Conservation (phyloP, 1,140 invertebrate species). For the Cardiocondyla obscurior region DNA sequence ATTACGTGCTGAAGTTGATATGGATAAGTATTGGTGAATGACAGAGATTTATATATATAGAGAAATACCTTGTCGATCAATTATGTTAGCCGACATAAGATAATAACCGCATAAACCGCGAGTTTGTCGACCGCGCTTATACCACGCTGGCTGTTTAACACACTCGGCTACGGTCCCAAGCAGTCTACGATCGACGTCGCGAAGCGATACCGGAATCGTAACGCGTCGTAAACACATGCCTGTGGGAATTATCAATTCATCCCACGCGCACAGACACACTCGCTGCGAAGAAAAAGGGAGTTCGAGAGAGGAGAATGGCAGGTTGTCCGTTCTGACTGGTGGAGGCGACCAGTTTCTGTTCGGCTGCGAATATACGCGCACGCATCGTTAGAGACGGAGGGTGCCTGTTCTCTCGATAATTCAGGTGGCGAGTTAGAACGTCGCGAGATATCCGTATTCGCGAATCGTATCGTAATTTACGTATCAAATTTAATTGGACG, state of each 20-base stretch:
- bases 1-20: too few species aligned
- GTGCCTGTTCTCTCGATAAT: not conserved
- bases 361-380: constrained; percentile 66
- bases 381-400: not conserved
- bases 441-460: not conserved
- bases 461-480: not conserved
- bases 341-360: constrained; percentile 75
- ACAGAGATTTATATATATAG: not conserved
- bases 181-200: constrained; percentile 56
- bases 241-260: constrained; percentile 57
- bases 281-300: constrained; percentile 34
- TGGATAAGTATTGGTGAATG: not conserved
- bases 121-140: not conserved
- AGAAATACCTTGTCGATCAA: not conserved
- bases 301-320: constrained; percentile 68
- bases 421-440: not conserved
- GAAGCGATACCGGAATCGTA: constrained; percentile 28
- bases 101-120: not conserved
- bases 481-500: not conserved
- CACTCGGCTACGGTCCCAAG: constrained; percentile 52
- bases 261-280: constrained; percentile 50
- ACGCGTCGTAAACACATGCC: constrained; percentile 28
- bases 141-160: not conserved
- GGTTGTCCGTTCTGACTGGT: constrained; percentile 67
- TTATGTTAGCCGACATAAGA: not conserved